Evolutionary conservation across 1,140 invertebrate species (phyloP).

Genomic region (Trichogramma pretiosum): DNA sequence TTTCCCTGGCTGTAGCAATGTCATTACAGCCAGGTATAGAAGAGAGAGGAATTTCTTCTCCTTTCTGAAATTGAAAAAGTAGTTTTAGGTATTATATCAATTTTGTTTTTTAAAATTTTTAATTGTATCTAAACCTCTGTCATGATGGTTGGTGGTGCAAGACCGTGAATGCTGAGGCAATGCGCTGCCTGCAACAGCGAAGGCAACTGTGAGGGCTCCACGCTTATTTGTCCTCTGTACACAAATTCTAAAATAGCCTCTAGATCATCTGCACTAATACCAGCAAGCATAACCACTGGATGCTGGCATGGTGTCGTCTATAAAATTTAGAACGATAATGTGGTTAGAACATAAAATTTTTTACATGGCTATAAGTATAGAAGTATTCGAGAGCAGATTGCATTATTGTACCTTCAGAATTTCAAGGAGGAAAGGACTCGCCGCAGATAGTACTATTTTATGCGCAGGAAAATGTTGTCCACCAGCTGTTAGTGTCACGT

Average conservation of each 20-base stretch:
- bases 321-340: no score
- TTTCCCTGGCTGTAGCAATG: constrained; percentile 25
- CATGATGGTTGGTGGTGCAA: constrained; percentile 46
- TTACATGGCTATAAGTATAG: no score
- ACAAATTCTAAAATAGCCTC: constrained; percentile 57
- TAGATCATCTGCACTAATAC: constrained; percentile 53
- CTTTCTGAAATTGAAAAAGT: constrained; percentile 30
- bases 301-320: constrained; percentile 57
- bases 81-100: no score
- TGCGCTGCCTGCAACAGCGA: constrained; percentile 55
- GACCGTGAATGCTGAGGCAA: constrained; percentile 53
- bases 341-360: no score
- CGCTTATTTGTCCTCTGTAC: constrained; percentile 56
- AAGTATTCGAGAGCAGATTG: background rate
- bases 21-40: constrained; percentile 33
- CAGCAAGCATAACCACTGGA: constrained; percentile 58
- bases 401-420: constrained; percentile 53
- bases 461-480: constrained; percentile 56
- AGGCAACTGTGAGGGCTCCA: constrained; percentile 53
- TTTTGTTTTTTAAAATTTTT: no score
- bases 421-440: constrained; percentile 55
- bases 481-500: constrained; percentile 55
- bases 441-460: constrained; percentile 56
- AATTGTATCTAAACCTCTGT: constrained; percentile 44
- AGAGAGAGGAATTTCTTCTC: constrained; percentile 37